Conservation (phyloP, 1,140 invertebrate genomes). For the Piezodorus guildinii region DNA sequence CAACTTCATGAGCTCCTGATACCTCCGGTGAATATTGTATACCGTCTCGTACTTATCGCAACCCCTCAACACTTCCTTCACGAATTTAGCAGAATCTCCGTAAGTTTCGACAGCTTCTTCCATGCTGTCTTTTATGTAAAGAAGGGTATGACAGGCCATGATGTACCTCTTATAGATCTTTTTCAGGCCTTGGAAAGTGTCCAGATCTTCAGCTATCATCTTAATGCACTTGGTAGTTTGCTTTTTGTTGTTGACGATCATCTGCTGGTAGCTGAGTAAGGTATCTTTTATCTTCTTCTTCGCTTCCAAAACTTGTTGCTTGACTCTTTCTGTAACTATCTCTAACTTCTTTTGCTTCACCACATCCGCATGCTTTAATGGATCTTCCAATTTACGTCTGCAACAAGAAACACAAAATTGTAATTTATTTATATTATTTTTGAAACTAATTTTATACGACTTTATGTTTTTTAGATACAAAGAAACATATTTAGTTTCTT, state of each 20-base stretch:
- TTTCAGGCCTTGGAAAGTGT: no score
- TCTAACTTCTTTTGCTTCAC: no score
- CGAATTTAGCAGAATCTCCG: not conserved
- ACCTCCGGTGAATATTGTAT: not conserved
- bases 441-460: no score
- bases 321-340: not conserved
- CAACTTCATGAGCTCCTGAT: not conserved
- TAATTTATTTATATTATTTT: no score
- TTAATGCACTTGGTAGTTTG: not conserved
- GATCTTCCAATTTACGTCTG: no score
- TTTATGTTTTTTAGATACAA: no score
- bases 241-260: not conserved
- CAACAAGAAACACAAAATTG: no score
- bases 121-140: slow-evolving; percentile 1
- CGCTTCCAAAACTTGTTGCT: not conserved
- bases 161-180: not conserved
- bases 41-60: not conserved
- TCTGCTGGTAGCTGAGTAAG: not conserved
- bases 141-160: not conserved
- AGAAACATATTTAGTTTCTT: no score
- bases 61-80: not conserved
- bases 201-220: no score
- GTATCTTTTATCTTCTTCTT: not conserved
- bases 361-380: no score
- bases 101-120: slow-evolving; percentile 4